Conservation (phyloP, 2,113 vertebrate species). For the Pithys albifrons region DNA sequence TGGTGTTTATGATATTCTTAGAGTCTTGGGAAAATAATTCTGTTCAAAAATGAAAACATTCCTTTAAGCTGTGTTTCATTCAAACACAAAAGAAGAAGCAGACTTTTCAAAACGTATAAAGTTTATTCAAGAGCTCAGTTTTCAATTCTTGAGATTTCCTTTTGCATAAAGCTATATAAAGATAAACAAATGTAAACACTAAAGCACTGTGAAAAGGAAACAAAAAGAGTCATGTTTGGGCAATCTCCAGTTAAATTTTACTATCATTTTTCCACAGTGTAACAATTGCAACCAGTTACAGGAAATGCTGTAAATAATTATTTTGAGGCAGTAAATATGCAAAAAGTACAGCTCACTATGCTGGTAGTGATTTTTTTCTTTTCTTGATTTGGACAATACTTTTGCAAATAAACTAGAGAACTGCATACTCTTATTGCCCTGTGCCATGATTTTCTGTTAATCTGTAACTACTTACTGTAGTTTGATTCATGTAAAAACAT, state of each 20-base stretch:
- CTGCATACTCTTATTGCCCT: background rate
- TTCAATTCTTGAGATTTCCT: slow-evolving; percentile 19
- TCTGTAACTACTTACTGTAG: background rate
- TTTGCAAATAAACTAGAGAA: slow-evolving; percentile 18
- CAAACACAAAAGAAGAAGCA: slow-evolving; percentile 27
- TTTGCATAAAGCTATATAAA: slow-evolving; percentile 41
- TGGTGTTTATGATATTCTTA: background rate
- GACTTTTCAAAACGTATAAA: slow-evolving; percentile 52
- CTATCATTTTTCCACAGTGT: background rate
- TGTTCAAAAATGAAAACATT: background rate
- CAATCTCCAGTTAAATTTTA: background rate
- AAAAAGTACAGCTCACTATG: background rate
- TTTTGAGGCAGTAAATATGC: background rate
- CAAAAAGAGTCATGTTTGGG: background rate
- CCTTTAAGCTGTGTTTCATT: background rate
- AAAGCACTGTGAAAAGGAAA: background rate
- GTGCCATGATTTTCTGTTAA: background rate
- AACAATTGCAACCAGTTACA: background rate
- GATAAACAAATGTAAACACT: background rate
- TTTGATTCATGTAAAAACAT: background rate
- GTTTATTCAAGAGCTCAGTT: slow-evolving; percentile 57
- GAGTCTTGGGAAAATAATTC: background rate
- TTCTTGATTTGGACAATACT: background rate
- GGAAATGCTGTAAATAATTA: background rate
- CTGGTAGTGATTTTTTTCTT: background rate